A percentile compares a stretch with the other conserved stretches of the same genome.
Conservation (phyloP, 2,113 vertebrate genomes). For the Carassius gibelio region DNA sequence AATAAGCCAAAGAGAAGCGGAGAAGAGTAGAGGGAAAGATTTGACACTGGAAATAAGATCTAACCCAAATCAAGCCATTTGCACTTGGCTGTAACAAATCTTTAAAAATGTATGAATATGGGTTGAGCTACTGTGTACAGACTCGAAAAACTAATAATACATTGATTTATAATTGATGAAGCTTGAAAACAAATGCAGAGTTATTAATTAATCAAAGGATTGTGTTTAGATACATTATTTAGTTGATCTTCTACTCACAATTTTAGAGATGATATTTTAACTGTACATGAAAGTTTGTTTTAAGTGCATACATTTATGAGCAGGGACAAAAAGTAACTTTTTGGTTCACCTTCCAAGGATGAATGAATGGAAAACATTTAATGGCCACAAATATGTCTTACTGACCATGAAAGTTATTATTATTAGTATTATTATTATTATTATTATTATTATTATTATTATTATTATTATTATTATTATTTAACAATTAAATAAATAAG, state of each 20-base stretch:
- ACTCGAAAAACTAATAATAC: constrained; percentile 5
- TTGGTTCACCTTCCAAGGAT: background rate
- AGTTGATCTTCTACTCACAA: background rate
- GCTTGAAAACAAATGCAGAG: background rate
- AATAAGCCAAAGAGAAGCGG: background rate
- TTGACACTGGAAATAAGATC: background rate
- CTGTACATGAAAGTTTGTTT: background rate
- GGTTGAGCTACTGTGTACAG: background rate
- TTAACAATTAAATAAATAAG: too few relatives aligned
- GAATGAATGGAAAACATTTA: too few relatives aligned
- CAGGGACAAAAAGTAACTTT: background rate
- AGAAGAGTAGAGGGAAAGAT: background rate
- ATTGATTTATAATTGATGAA: constrained; percentile 19
- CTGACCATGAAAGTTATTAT: too few relatives aligned
- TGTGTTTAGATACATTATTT: background rate
- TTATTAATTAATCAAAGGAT: background rate
- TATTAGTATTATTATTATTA: too few relatives aligned
- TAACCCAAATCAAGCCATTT: background rate
- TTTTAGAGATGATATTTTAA: background rate
- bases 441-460: too few relatives aligned
- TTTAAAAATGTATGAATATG: constrained; percentile 26
- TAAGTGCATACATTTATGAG: background rate
- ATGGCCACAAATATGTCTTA: too few relatives aligned
- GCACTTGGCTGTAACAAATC: background rate
- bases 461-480: too few relatives aligned